These are phyloP conservation scores for Nerophis ophidion DNA, from an alignment of 2,113 vertebrate genomes.

Conservation along the genomic window DNA sequence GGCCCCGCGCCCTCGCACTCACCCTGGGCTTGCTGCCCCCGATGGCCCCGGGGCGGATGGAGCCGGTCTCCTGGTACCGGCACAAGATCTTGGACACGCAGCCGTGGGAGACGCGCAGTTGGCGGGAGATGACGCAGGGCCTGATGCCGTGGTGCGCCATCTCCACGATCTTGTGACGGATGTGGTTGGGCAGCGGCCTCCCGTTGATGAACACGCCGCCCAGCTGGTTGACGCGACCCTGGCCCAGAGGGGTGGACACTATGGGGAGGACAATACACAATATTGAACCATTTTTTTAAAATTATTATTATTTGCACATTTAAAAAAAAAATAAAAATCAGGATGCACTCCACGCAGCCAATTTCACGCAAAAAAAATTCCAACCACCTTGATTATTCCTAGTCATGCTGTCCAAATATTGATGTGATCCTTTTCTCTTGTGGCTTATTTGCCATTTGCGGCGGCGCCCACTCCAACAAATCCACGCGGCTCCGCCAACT, in stretches of 20 bases:
- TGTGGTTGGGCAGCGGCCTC: slow-evolving; percentile 93
- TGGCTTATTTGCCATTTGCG: slow-evolving; percentile 80
- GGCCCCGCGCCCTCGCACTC: slow-evolving; percentile 63
- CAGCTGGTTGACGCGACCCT: slow-evolving; percentile 96
- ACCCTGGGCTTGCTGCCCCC: slow-evolving; percentile 99
- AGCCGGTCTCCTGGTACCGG: slow-evolving; percentile 96
- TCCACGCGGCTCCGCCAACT: slow-evolving; percentile 79
- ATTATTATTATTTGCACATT: background rate
- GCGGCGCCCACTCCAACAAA: slow-evolving; percentile 80
- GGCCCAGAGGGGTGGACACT: slow-evolving; percentile 98
- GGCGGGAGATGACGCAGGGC: slow-evolving; percentile 96
- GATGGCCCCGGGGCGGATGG: slow-evolving; percentile 95
- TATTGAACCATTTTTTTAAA: background rate
- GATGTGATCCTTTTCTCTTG: slow-evolving; percentile 90
- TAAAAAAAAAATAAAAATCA: background rate
- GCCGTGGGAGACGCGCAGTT: slow-evolving; percentile 92
- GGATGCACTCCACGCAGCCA: slow-evolving; percentile 43
- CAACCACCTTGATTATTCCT: slow-evolving; percentile 91
- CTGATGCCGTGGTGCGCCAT: slow-evolving; percentile 98
- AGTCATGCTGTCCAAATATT: slow-evolving; percentile 99
- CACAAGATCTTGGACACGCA: slow-evolving; percentile 99
- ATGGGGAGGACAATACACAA: slow-evolving; percentile 33
- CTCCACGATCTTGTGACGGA: slow-evolving; percentile 98
- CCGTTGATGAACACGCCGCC: slow-evolving; percentile 99
- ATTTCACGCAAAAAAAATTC: slow-evolving; percentile 79